A percentile compares a stretch with the other conserved stretches of the same genome.
These are phyloP conservation scores for Pristionchus pacificus DNA, from an alignment of 1,140 invertebrate genomes.

Conservation along the genomic window DNA sequence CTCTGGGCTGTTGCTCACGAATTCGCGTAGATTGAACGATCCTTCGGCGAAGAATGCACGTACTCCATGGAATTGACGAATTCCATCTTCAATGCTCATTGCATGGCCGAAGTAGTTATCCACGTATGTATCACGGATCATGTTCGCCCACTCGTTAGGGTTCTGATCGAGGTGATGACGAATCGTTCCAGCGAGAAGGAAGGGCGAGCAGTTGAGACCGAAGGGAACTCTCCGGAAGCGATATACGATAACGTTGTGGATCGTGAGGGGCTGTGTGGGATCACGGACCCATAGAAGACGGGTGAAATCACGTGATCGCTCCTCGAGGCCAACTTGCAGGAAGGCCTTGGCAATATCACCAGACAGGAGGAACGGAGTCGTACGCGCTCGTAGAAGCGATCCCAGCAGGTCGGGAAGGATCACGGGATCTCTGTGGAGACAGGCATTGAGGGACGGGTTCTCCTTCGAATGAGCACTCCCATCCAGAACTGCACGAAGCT, in stretches of 20 bases:
- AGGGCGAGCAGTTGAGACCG: conserved; percentile 4
- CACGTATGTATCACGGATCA: not conserved
- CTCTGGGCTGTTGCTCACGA: not conserved
- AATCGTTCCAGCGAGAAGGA: conserved; percentile 8
- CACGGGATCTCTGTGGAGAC: conserved; percentile 25
- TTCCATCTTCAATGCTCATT: conserved; percentile 3
- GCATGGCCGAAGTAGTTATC: conserved; percentile 6
- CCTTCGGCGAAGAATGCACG: conserved; percentile 4
- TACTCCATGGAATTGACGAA: not conserved
- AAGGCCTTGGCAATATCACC: conserved; percentile 21
- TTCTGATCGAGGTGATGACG: conserved; percentile 6
- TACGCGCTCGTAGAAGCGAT: conserved; percentile 13
- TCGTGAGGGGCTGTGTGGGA: not conserved
- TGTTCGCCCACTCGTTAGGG: not conserved
- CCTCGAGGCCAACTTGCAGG: conserved; percentile 13
- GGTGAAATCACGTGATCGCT: conserved; percentile 16
- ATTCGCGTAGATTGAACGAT: conserved; percentile 12
- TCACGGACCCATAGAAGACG: conserved; percentile 20
- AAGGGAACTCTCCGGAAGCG: conserved; percentile 7
- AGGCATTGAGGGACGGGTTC: conserved; percentile 50
- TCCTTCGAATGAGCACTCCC: conserved; percentile 41
- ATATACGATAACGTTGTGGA: conserved; percentile 2
- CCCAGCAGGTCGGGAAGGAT: conserved; percentile 14
- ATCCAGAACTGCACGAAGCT: conserved; percentile 56
- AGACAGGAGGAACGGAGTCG: not conserved